Evolutionary conservation across 2,888 invertebrate genomes (phyloP).

Genomic region (Myopa tessellatipennis): DNA sequence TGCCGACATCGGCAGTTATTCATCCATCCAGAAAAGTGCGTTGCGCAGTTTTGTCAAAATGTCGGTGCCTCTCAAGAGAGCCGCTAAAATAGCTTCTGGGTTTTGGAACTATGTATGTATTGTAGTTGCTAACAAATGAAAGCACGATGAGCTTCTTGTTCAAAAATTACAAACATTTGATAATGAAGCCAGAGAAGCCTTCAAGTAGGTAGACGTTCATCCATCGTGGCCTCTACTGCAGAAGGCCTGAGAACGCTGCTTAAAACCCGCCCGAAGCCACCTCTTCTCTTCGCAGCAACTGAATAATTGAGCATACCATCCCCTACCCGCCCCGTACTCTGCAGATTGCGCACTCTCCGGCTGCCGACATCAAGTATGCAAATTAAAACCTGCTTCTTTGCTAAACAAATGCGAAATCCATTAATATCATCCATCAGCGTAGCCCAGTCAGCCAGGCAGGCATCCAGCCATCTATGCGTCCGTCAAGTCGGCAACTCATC

Average conservation of each 20-base stretch:
- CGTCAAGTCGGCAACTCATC: slow-evolving; percentile 12
- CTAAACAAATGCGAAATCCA: slow-evolving; percentile 36
- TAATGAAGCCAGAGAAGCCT: no score
- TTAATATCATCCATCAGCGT: slow-evolving; percentile 25
- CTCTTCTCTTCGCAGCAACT: not conserved
- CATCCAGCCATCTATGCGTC: not conserved
- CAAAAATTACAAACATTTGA: no score
- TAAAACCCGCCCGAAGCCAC: not conserved
- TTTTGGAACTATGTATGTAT: no score
- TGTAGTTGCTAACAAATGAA: no score
- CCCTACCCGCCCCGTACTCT: no score
- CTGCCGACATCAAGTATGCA: slow-evolving; percentile 26
- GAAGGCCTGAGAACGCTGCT: not conserved
- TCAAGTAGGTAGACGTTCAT: not conserved
- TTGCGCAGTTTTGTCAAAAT: no score
- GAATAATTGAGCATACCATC: not conserved
- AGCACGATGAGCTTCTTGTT: no score
- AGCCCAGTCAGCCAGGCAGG: slow-evolving; percentile 15
- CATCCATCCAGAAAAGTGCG: no score
- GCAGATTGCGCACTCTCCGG: not conserved
- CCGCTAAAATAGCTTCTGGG: no score
- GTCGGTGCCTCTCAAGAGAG: no score
- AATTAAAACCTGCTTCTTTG: slow-evolving; percentile 26
- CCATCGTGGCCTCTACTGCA: not conserved
- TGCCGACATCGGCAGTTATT: no score